Evolutionary conservation across 2,113 vertebrate genomes (phyloP).

Genomic region (Cryptoleucopteryx plumbea): DNA sequence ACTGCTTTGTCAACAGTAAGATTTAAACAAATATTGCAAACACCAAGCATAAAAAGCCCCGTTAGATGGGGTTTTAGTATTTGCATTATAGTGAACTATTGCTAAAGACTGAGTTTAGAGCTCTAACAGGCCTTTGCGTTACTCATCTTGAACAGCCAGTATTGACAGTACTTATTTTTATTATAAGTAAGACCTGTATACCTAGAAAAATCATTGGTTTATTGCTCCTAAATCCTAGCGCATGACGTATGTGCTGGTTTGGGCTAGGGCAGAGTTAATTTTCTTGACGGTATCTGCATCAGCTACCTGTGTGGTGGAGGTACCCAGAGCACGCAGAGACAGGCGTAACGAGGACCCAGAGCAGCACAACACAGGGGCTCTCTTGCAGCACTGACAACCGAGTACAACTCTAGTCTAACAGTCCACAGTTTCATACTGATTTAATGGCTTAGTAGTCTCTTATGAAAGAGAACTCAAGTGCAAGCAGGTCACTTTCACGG

Average conservation of each 20-base stretch:
- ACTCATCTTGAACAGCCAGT: background rate
- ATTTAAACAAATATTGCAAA: background rate
- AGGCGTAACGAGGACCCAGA: background rate
- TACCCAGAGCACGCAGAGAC: background rate
- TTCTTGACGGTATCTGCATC: too few relatives aligned
- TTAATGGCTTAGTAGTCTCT: background rate
- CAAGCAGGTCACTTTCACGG: background rate
- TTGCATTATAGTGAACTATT: background rate
- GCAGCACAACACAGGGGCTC: background rate
- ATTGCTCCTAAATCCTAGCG: background rate
- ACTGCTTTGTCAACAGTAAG: background rate
- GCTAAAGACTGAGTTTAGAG: background rate
- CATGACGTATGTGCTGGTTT: too few relatives aligned
- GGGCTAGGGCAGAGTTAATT: too few relatives aligned
- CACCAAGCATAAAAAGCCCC: background rate
- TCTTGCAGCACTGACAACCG: background rate
- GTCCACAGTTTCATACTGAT: background rate
- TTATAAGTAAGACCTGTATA: background rate
- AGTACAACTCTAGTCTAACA: too few relatives aligned
- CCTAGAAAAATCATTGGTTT: background rate
- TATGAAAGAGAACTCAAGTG: background rate
- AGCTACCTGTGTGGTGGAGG: too few relatives aligned
- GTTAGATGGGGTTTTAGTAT: background rate
- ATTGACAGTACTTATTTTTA: background rate
- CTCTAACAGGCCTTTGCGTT: background rate